Conservation (phyloP, 1,140 invertebrate genomes). For the Sycobia sp. region DNA sequence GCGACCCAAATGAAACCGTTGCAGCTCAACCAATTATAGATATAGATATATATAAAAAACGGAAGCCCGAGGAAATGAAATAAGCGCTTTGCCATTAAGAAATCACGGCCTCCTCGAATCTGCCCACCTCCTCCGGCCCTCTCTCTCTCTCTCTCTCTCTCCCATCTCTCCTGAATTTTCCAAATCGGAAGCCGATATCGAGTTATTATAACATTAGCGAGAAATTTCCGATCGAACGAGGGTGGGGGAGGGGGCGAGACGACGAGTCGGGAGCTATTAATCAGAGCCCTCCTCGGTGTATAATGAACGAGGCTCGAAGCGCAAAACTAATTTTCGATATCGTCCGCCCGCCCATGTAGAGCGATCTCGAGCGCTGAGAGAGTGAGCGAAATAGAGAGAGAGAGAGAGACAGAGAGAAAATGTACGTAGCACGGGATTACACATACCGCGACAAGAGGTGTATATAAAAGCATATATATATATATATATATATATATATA, state of each 20-base stretch:
- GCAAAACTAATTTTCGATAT: constrained; percentile 28
- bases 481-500: too few relatives aligned
- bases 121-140: too few relatives aligned
- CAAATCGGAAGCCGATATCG: neutral
- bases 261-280: too few relatives aligned
- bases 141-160: too few relatives aligned
- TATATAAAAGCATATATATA: too few relatives aligned
- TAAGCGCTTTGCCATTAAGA: neutral
- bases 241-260: neutral
- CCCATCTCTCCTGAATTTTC: constrained; percentile 10
- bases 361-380: neutral
- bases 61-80: constrained; percentile 11
- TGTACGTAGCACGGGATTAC: neutral
- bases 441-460: too few relatives aligned
- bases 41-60: neutral
- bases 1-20: too few relatives aligned
- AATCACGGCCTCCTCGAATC: neutral
- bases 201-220: constrained; percentile 14
- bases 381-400: too few relatives aligned
- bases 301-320: constrained; percentile 16
- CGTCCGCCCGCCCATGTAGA: too few relatives aligned
- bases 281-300: constrained; percentile 1
- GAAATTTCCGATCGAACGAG: constrained; percentile 9
- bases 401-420: too few relatives aligned
- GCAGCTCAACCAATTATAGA: too few relatives aligned